These are phyloP conservation scores for Sylvia borin DNA, from an alignment of 2,797 vertebrate genomes.

Conservation along the genomic window DNA sequence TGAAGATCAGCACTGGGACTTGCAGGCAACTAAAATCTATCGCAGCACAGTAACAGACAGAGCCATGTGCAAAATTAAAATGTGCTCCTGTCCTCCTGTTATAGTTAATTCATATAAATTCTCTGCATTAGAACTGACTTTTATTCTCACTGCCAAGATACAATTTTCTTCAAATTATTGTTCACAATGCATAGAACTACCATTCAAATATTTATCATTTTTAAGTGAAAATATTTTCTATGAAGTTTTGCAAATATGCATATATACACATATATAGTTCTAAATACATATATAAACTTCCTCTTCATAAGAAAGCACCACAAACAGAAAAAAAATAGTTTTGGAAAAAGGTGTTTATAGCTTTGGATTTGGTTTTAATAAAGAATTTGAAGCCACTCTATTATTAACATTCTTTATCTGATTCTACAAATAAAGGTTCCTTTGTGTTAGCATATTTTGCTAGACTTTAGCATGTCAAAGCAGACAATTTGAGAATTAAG, in stretches of 20 bases:
- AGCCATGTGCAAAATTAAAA: background rate
- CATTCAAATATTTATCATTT: background rate
- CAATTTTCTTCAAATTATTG: background rate
- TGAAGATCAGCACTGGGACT: background rate
- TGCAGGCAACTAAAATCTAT: background rate
- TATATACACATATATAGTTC: background rate
- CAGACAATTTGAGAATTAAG: slow-evolving; percentile 89
- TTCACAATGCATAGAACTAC: background rate
- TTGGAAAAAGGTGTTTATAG: background rate
- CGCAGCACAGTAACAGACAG: background rate
- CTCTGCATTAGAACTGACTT: background rate
- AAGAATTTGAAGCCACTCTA: background rate
- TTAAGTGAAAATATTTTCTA: background rate
- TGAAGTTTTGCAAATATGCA: background rate
- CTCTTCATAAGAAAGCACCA: background rate
- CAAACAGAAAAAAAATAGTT: background rate
- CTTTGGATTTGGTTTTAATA: background rate
- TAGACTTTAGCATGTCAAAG: slow-evolving; percentile 84
- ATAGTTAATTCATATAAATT: background rate
- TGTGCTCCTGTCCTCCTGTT: background rate
- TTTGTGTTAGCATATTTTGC: slow-evolving; percentile 78
- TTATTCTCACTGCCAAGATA: background rate
- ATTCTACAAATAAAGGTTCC: slow-evolving; percentile 58
- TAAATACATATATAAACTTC: background rate
- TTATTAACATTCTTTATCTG: slow-evolving; percentile 53